Conservation (phyloP, 2,113 vertebrate species). For the Cryptoleucopteryx plumbea region DNA sequence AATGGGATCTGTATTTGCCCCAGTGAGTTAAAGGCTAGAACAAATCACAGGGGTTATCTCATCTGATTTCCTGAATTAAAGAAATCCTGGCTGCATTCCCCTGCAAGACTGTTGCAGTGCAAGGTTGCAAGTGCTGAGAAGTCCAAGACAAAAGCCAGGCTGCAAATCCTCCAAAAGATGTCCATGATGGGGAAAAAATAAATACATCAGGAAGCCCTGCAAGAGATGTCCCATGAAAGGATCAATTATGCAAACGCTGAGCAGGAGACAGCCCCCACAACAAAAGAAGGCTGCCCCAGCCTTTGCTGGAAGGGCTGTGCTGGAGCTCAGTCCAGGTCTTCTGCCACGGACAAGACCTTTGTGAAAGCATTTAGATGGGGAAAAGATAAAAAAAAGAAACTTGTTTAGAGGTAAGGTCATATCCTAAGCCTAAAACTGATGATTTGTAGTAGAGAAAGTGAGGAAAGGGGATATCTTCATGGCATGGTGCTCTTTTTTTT, state of each 20-base stretch:
- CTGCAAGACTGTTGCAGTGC: background rate
- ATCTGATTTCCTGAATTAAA: background rate
- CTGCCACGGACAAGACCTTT: background rate
- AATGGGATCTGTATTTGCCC: background rate
- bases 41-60: background rate
- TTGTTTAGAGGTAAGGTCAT: background rate
- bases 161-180: background rate
- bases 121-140: background rate
- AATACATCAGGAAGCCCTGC: background rate
- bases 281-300: background rate
- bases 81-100: background rate
- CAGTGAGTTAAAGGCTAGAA: background rate
- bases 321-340: background rate
- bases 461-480: background rate
- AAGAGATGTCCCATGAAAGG: background rate
- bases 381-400: background rate
- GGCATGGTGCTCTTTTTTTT: background rate
- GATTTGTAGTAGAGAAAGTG: background rate
- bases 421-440: background rate
- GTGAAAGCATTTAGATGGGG: background rate
- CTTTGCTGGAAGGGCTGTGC: background rate
- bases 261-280: background rate
- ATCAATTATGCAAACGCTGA: background rate
- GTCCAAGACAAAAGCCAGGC: background rate
- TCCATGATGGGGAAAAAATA: rapidly evolving